Evolutionary conservation across 2,888 invertebrate species (phyloP).

Genomic region (Coelinius sp.): DNA sequence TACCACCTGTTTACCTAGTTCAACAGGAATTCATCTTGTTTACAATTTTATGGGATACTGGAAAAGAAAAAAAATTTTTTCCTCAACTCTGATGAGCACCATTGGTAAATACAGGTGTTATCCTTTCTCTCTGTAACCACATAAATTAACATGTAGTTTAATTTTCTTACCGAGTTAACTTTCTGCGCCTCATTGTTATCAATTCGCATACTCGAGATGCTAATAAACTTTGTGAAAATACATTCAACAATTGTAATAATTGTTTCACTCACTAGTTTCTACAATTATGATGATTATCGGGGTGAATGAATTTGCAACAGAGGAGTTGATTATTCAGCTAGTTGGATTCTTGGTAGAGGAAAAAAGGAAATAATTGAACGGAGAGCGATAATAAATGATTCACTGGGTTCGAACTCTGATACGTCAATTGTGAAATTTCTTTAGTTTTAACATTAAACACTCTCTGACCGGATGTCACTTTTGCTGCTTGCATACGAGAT

Average conservation of each 20-base stretch:
- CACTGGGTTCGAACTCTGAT: neutral
- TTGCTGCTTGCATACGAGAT: slow-evolving; percentile 29
- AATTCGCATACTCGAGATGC: slow-evolving; percentile 50
- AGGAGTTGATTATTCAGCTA: neutral
- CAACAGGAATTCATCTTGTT: neutral
- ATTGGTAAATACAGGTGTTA: slow-evolving; percentile 6
- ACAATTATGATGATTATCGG: neutral
- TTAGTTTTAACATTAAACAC: neutral
- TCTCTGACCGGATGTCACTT: slow-evolving; percentile 21
- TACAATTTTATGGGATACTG: neutral
- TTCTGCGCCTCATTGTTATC: slow-evolving; percentile 54
- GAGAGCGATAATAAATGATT: neutral
- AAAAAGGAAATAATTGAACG: too few relatives aligned
- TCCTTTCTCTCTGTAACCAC: neutral
- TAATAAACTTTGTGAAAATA: slow-evolving; percentile 7
- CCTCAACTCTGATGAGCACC: too few relatives aligned
- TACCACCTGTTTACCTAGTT: slow-evolving; percentile 3
- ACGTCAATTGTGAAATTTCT: neutral
- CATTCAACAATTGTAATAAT: neutral
- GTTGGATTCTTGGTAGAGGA: neutral
- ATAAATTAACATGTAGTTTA: neutral
- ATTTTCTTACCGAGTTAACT: slow-evolving; percentile 52
- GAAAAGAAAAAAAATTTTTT: neutral
- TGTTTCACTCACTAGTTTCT: neutral
- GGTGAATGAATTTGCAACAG: slow-evolving; percentile 1